These are phyloP conservation scores for Drosophila auraria DNA, from an alignment of 1,140 invertebrate genomes.

Conservation along the genomic window DNA sequence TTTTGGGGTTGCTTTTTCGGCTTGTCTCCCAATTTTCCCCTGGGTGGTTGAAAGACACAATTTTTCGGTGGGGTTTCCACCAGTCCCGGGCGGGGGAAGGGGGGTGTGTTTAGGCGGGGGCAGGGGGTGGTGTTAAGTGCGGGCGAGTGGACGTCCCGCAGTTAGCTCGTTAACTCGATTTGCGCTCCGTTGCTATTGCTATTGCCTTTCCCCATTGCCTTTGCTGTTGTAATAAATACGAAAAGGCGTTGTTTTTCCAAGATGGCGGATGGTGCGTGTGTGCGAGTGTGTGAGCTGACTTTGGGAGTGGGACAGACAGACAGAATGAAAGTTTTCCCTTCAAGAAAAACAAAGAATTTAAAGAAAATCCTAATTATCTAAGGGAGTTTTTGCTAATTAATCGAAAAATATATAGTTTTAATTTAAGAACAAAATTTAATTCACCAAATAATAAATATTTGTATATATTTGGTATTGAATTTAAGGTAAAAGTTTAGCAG, in stretches of 20 bases:
- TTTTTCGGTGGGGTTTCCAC: constrained; percentile 33
- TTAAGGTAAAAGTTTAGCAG: no score
- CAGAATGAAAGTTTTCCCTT: constrained; percentile 5
- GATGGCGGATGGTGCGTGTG: constrained; percentile 56
- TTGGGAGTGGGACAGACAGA: constrained; percentile 2
- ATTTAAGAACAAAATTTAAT: no score
- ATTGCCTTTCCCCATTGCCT: not conserved
- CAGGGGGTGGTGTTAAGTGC: constrained; percentile 16
- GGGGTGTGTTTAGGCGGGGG: constrained; percentile 5
- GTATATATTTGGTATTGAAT: no score
- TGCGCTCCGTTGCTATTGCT: constrained; percentile 48
- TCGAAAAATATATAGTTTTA: no score
- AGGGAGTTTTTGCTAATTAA: not conserved
- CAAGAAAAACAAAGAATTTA: not conserved
- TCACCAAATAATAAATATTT: no score
- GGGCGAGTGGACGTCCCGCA: constrained; percentile 55
- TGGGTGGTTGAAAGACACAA: constrained; percentile 38
- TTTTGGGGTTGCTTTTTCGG: constrained; percentile 65
- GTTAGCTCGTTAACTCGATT: constrained; percentile 83
- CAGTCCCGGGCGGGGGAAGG: not conserved
- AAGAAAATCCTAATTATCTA: not conserved
- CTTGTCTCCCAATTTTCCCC: constrained; percentile 24
- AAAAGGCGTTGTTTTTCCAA: constrained; percentile 73
- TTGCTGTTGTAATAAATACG: constrained; percentile 73
- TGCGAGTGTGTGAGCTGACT: not conserved